Base-by-base conservation (phyloP, 2,113 vertebrate species). In the Macquaria australasica region DNA sequence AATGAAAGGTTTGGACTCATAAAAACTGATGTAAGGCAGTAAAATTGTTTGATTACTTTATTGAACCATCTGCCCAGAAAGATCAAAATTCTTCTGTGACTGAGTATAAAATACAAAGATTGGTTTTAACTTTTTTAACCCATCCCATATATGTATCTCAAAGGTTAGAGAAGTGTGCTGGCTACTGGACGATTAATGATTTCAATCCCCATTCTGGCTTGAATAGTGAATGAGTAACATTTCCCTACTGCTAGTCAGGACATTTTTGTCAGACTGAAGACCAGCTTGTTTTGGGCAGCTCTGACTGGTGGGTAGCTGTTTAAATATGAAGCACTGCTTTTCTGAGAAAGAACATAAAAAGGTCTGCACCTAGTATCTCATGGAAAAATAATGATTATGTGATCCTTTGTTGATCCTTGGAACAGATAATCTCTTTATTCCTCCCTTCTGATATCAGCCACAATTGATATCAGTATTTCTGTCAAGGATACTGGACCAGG, bases 21-120 rank as follows among this genome's bases (percentile, higher is more conserved):
- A 85, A 91, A 85, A 83, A 64, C 23, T 73, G 73, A 82, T 64
- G 31, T 8, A 66, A 39, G 50, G 67, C 58, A n/a, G 45, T 55
- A 66, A 86, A 88, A 63, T 37, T 31, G 51, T 55, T 84, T 83
- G 62, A 89, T 81, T 16, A 37, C 18, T 92, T 88, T 69, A 87
- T 9, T 69, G 63, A 86, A 74, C 88, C 86, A 87, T 83, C 83
- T 90, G 82, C 58, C 23, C 37, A 11, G 9, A 53, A 48, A 75
- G 16, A 77, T 68, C 16, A 51, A 23, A 63, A 73, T 78, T 48
- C 45, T 62, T 81, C 28, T 73, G 66, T 88, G 82, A 80, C 81
- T 41, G n/a, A 77, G 71, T 5, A 66, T 58, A 3, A 75, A 62
- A 79, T 15, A 23, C 50, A 63, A 28, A 51, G 9, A 59, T 63